Evolutionary conservation across 2,113 vertebrate genomes (phyloP).

Genomic region (Castor canadensis): DNA sequence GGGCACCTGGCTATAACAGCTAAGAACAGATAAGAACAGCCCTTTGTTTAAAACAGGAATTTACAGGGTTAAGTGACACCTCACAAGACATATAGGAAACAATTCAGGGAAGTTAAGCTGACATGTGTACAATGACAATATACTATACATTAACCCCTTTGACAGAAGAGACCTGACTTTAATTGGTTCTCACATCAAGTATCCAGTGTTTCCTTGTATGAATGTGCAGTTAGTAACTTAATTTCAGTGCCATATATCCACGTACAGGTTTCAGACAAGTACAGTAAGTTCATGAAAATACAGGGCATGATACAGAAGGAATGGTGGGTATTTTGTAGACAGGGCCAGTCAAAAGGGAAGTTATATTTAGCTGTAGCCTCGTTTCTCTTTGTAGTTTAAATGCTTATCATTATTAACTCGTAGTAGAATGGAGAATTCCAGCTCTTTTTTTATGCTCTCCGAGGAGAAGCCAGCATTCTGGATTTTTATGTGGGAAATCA

Average conservation of each 20-base stretch:
- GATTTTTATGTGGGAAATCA: neutral
- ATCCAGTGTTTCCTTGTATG: neutral
- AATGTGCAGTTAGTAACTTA: neutral
- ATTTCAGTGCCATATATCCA: neutral
- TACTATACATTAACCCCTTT: too few species aligned
- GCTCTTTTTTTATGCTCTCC: neutral
- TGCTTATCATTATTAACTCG: neutral
- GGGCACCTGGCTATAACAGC: too few species aligned
- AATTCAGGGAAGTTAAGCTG: too few species aligned
- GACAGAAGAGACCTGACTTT: too few species aligned
- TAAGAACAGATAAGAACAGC: too few species aligned
- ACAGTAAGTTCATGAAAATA: neutral
- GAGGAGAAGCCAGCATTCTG: neutral
- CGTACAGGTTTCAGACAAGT: neutral
- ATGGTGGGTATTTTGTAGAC: rapidly evolving
- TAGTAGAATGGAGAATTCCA: neutral
- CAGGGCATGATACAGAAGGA: rapidly evolving
- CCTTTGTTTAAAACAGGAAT: too few species aligned
- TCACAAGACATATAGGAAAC: too few species aligned
- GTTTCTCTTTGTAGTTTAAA: neutral
- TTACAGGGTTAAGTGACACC: too few species aligned
- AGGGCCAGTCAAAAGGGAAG: neutral
- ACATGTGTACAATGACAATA: too few species aligned
- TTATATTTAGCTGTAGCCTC: rapidly evolving
- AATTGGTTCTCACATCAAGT: too few species aligned